A percentile compares a stretch with the other conserved stretches of the same genome.
These are phyloP conservation scores for Tachyglossus aculeatus DNA, from an alignment of 2,797 vertebrate species.

Conservation along the genomic window DNA sequence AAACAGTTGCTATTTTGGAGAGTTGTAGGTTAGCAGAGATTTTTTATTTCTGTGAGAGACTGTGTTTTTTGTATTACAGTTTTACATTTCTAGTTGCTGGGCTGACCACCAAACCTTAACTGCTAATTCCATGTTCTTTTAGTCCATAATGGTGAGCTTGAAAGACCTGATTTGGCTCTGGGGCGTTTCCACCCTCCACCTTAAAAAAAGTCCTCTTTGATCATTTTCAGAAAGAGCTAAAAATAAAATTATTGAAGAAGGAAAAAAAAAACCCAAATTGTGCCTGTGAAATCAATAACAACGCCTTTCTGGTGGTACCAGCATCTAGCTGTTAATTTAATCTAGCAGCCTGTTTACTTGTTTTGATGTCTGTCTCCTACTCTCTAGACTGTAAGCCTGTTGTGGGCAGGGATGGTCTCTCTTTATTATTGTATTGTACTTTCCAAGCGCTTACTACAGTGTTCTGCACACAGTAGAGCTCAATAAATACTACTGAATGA, in stretches of 20 bases:
- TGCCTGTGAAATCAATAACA: slow-evolving; percentile 1
- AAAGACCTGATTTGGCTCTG: slow-evolving; percentile 38
- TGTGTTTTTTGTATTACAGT: slow-evolving; percentile 71
- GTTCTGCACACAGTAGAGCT: too few relatives aligned
- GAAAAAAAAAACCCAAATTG: too few relatives aligned
- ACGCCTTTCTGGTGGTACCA: slow-evolving; percentile 1
- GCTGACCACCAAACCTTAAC: slow-evolving; percentile 47
- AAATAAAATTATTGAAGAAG: too few relatives aligned
- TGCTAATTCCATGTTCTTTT: slow-evolving; percentile 65
- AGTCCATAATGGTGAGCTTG: slow-evolving; percentile 57
- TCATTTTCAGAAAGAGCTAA: slow-evolving; percentile 40
- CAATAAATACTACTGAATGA: too few relatives aligned
- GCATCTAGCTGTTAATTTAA: slow-evolving; percentile 30
- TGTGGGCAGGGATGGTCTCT: too few relatives aligned
- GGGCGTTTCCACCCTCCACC: slow-evolving; percentile 18
- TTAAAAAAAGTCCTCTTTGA: slow-evolving; percentile 13
- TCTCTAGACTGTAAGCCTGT: too few relatives aligned
- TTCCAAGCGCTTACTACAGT: too few relatives aligned
- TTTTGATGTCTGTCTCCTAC: too few relatives aligned
- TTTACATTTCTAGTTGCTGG: slow-evolving; percentile 61
- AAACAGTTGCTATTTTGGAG: slow-evolving; percentile 66
- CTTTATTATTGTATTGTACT: too few relatives aligned
- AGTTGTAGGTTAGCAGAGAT: slow-evolving; percentile 69
- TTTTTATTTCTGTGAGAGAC: slow-evolving; percentile 66
- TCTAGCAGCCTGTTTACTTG: too few relatives aligned